phyloP scores from a whole-genome alignment of 2,888 invertebrate species.

The Fragum fragum region DNA sequence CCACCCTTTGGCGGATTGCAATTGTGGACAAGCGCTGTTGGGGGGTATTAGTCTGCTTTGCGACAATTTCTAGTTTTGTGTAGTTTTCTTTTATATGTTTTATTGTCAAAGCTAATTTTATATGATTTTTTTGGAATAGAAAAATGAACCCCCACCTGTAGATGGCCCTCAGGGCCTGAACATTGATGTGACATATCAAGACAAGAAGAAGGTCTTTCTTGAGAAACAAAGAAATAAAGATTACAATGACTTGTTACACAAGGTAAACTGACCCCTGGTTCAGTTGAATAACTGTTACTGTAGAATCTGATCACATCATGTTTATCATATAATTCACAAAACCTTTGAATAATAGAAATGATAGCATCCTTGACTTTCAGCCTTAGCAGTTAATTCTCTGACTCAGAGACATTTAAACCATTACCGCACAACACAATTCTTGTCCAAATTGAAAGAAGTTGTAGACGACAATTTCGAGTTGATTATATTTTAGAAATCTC shows the following conservation, averaged over 20 bases:
- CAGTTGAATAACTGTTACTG: not conserved
- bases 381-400: too few relatives aligned
- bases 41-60: too few relatives aligned
- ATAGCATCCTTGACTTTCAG: conserved; percentile 22
- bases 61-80: too few relatives aligned
- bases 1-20: too few relatives aligned
- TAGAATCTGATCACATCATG: not conserved
- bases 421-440: too few relatives aligned
- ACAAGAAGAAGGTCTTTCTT: conserved; percentile 48
- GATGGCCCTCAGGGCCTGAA: conserved; percentile 56
- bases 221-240: conserved; percentile 70
- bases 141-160: conserved; percentile 15
- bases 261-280: conserved; percentile 55
- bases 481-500: too few relatives aligned
- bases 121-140: not conserved
- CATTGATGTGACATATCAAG: conserved; percentile 52
- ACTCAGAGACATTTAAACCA: too few relatives aligned
- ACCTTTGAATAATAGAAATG: not conserved
- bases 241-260: conserved; percentile 66
- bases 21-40: too few relatives aligned
- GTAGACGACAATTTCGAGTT: too few relatives aligned
- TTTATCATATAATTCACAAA: not conserved
- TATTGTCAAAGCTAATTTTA: not conserved
- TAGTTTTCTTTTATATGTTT: too few relatives aligned
- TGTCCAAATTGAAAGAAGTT: too few relatives aligned